Evolutionary conservation across 2,113 vertebrate genomes (phyloP).

Genomic region (Haemorhous mexicanus): DNA sequence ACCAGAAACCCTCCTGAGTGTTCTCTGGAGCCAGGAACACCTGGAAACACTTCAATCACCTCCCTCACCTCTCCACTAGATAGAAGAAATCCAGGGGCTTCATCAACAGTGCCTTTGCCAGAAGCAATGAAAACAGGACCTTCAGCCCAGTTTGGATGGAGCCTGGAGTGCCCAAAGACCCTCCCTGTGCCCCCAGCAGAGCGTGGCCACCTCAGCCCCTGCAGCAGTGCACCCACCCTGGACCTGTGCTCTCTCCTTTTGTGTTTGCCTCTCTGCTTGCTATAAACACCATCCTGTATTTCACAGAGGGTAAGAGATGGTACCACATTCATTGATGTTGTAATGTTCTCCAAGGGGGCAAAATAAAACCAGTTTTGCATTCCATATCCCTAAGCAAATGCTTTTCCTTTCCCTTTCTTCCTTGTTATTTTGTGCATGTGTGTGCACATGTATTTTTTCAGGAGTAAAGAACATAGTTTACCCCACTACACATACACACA

Average conservation of each 20-base stretch:
- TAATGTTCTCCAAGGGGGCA: not conserved
- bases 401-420: not conserved
- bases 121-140: not conserved
- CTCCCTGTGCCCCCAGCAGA: not conserved
- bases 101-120: constrained; percentile 2
- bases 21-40: constrained; percentile 14
- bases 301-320: not conserved
- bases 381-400: not conserved
- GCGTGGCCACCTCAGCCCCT: not conserved
- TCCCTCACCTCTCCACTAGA: not conserved
- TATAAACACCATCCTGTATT: not conserved
- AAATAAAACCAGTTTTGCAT: not conserved
- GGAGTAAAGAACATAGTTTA: not conserved
- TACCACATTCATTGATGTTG: not conserved
- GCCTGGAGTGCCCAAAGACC: not conserved
- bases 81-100: constrained; percentile 33
- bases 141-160: not conserved
- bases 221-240: not conserved
- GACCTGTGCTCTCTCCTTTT: not conserved
- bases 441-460: not conserved
- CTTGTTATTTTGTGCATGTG: not conserved
- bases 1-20: not conserved
- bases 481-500: not conserved
- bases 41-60: constrained; percentile 47
- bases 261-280: not conserved